phyloP scores from a whole-genome alignment of 2,113 vertebrate genomes.

The Emydocephalus ijimae region DNA sequence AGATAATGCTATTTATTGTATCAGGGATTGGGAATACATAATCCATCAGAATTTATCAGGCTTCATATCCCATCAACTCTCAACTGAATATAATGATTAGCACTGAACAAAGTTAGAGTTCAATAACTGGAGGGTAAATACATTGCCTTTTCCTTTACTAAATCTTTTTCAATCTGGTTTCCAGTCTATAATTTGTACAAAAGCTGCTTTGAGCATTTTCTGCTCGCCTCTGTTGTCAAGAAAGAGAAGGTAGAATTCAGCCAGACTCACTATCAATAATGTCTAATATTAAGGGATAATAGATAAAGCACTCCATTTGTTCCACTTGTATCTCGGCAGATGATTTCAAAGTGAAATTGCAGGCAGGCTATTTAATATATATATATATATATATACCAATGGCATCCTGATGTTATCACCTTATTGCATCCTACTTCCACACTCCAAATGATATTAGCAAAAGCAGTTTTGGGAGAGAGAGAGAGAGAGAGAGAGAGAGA shows the following conservation, averaged over 20 bases:
- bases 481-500: too few species aligned
- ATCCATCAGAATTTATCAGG: background rate
- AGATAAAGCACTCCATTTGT: background rate
- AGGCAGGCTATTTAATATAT: background rate
- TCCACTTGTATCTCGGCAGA: background rate
- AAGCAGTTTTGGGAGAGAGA: too few species aligned
- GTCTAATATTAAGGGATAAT: background rate
- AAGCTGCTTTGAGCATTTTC: background rate
- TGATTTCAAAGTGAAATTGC: constrained; percentile 7
- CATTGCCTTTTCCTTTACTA: background rate
- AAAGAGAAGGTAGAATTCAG: background rate
- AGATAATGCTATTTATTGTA: background rate
- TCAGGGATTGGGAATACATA: background rate
- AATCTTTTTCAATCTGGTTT: constrained; percentile 1
- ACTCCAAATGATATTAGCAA: too few species aligned
- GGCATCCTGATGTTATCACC: too few species aligned
- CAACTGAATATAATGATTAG: background rate
- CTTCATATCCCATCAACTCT: background rate
- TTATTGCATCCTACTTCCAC: too few species aligned
- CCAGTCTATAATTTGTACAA: background rate
- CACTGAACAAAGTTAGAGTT: background rate
- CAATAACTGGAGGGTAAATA: background rate
- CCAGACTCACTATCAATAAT: background rate
- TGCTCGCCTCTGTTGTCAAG: background rate
- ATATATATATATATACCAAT: too few species aligned